Percentiles rank a stretch among this genome's conserved stretches.
Conservation (phyloP, 2,888 invertebrate species). For the Cantharis lateralis region DNA sequence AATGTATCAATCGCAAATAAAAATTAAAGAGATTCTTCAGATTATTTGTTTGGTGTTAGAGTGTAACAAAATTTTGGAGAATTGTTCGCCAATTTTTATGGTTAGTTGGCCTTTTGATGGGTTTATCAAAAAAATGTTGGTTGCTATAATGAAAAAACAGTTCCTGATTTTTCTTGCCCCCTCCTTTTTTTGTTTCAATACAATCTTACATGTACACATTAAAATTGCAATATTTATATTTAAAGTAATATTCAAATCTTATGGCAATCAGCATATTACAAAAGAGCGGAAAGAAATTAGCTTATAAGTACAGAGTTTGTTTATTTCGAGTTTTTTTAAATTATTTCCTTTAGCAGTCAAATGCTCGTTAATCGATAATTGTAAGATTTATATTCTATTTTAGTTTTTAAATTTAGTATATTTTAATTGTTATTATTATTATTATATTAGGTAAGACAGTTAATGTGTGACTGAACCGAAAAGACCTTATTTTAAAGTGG, state of each 20-base stretch:
- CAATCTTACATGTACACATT: neutral
- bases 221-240: neutral
- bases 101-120: neutral
- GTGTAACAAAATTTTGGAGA: neutral
- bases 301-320: neutral
- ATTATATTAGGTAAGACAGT: constrained; percentile 17
- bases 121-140: neutral
- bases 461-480: constrained; percentile 15
- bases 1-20: neutral
- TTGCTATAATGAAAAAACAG: neutral
- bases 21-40: neutral
- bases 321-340: neutral
- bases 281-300: neutral
- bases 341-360: neutral
- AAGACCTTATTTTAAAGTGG: constrained; percentile 8
- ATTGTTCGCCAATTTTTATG: neutral
- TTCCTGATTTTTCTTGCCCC: neutral
- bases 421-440: constrained; percentile 10
- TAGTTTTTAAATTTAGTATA: constrained; percentile 1
- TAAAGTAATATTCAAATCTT: neutral
- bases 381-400: constrained; percentile 6
- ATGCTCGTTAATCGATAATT: neutral
- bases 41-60: neutral
- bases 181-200: neutral
- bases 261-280: neutral